phyloP scores from a whole-genome alignment of 2,113 vertebrate species.

The Phalacrocorax brasilianus region DNA sequence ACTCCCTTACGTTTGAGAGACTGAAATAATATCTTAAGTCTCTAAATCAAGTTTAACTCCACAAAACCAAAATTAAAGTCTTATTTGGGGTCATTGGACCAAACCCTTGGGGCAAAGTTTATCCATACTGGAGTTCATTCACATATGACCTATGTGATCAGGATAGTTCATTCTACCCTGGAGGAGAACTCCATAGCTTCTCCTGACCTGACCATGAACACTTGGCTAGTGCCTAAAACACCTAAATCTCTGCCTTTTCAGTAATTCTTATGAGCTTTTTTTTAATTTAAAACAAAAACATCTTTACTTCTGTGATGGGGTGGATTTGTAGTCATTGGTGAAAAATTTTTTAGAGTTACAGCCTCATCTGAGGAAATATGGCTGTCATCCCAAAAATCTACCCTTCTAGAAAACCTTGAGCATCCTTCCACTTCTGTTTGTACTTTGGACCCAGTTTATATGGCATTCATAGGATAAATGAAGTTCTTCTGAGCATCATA shows the following conservation, averaged over 20 bases:
- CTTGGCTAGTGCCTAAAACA: background rate
- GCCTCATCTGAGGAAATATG: background rate
- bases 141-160: background rate
- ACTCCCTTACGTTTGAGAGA: background rate
- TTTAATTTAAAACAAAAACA: background rate
- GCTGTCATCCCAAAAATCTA: background rate
- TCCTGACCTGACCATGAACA: background rate
- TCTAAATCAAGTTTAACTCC: background rate
- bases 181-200: background rate
- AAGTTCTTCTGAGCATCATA: background rate
- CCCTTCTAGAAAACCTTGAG: background rate
- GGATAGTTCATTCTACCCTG: background rate
- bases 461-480: background rate
- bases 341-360: background rate
- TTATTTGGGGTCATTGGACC: background rate
- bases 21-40: background rate
- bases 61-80: background rate
- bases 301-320: background rate
- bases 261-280: background rate
- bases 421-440: background rate
- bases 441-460: background rate
- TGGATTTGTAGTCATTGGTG: background rate
- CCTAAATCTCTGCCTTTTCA: background rate
- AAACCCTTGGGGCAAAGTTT: background rate
- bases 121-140: background rate